These are phyloP conservation scores for Hyles vespertilio DNA, from an alignment of 1,140 invertebrate genomes.

Conservation along the genomic window DNA sequence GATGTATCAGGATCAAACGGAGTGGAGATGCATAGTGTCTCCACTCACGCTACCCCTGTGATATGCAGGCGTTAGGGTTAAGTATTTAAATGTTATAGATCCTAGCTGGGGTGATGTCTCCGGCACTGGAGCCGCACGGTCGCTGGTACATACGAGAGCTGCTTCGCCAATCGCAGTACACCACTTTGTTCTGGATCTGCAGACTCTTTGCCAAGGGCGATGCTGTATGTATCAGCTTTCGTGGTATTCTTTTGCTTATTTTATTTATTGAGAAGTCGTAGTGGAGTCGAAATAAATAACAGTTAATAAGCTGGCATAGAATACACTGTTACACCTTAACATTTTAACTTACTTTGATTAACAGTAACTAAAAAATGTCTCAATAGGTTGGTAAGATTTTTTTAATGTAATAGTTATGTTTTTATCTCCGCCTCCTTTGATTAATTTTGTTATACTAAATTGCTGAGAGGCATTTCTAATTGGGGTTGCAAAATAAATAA, in stretches of 20 bases:
- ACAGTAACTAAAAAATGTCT: background rate
- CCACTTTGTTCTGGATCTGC: constrained; percentile 68
- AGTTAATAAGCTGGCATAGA: background rate
- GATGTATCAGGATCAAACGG: too few relatives aligned
- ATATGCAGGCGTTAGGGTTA: too few relatives aligned
- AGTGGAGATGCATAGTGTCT: too few relatives aligned
- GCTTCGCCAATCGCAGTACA: constrained; percentile 72
- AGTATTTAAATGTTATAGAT: constrained; percentile 27
- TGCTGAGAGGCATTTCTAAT: too few relatives aligned
- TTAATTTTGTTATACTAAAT: too few relatives aligned
- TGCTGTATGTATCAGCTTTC: constrained; percentile 28
- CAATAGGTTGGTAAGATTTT: too few relatives aligned
- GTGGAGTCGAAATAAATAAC: background rate
- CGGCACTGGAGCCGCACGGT: constrained; percentile 76
- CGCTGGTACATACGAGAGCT: constrained; percentile 79
- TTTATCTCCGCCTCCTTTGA: too few relatives aligned
- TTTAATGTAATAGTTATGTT: too few relatives aligned
- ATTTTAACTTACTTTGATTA: background rate
- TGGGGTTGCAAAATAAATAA: too few relatives aligned
- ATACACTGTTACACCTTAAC: background rate
- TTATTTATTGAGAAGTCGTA: background rate
- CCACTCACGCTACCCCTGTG: too few relatives aligned
- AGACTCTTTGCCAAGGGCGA: constrained; percentile 49
- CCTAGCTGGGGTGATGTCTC: constrained; percentile 60
- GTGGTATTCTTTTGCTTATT: background rate